Evolutionary conservation across 2,113 vertebrate species (phyloP).

Genomic region (Catharus minimus): DNA sequence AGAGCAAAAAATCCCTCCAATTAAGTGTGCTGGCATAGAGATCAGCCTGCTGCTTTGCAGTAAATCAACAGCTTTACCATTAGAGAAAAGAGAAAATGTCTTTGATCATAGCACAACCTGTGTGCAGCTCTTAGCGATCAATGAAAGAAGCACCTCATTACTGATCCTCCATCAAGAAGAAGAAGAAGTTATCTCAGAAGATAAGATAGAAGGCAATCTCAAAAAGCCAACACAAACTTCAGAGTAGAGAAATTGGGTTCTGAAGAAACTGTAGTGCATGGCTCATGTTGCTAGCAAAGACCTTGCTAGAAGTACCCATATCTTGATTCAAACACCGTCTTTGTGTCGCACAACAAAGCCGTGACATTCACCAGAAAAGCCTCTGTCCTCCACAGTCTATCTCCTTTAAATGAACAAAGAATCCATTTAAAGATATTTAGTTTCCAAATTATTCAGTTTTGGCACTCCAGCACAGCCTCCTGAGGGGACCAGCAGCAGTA

Average conservation of each 20-base stretch:
- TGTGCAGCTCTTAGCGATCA: background rate
- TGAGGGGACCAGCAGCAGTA: background rate
- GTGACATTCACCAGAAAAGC: background rate
- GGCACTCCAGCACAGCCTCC: background rate
- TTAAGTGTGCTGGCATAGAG: background rate
- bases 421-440: constrained; percentile 36
- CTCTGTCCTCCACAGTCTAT: background rate
- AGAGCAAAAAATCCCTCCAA: background rate
- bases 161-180: background rate
- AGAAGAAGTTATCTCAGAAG: background rate
- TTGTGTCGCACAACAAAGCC: constrained; percentile 31
- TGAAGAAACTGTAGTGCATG: background rate
- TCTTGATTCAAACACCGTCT: background rate
- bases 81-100: background rate
- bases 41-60: background rate
- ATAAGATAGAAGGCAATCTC: background rate
- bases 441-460: constrained; percentile 35
- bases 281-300: background rate
- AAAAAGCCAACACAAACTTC: background rate
- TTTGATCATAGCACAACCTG: background rate
- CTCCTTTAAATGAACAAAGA: constrained; percentile 42
- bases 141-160: background rate
- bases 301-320: background rate
- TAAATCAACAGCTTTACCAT: background rate
- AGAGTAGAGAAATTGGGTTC: background rate